Evolutionary conservation across 35 echinoderm and acorn worm species (phyloP), one percentile per base, ranked within the genome.

Genomic region (Ptychodera flava): DNA sequence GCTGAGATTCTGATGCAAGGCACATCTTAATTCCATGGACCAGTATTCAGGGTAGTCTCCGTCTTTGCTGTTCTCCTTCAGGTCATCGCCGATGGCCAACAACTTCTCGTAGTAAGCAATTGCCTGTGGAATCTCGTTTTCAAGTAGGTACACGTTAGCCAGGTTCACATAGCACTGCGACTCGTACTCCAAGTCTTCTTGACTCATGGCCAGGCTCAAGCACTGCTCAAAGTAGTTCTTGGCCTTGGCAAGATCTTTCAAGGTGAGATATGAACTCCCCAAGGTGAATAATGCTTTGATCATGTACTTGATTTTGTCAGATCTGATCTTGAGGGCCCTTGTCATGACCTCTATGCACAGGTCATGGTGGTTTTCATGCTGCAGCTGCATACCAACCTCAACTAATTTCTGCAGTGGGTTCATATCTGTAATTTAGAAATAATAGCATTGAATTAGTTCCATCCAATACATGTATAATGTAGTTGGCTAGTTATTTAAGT

Each of bases 21-120:
- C 77, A 31, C 64, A 27, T 85, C 82, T 30, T 86, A 16, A 1
- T 91, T 87, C 10, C 28, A 87, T 36, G 77, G 16, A 77, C 30
- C 77, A 64, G 22, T 64, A 64, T 22, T 76, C 37, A 33, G 52
- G n/a, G 10, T 29, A 36, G 35, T 79, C 37, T 16, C 34, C 85
- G 28, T 37, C 31, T 16, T 87, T 81, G 0, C 14, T 81, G 83
- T 16, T 29, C 0, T 78, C 76, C 32, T 87, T 84, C 76, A 89
- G 31, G 53, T 99, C 96, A 34, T 92, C 76, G 38, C 90, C 85
- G 31, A 92, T 85, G 33, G 93, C 86, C 1, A 94, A 78, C 29
- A 99, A 81, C 45, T 99, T 99, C 77, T 88, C 90, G 85, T 83
- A 89, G 84, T 88, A 92, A 15, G 94, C 81, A 10, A 92, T 90